These are phyloP conservation scores for Dysmachus trigonus DNA, from an alignment of 2,888 invertebrate genomes.

Conservation along the genomic window DNA sequence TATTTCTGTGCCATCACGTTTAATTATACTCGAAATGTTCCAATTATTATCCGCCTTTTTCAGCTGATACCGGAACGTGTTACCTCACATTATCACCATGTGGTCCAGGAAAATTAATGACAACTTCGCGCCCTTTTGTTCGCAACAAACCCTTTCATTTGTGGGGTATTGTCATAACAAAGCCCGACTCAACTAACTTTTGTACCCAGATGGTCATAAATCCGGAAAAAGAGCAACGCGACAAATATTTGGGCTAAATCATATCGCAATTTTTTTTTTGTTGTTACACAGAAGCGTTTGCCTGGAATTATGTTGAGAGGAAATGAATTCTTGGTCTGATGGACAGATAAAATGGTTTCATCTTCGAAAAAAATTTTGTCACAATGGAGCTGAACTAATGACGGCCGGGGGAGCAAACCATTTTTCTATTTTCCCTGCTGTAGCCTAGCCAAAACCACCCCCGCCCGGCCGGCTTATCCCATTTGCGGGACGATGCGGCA, in stretches of 20 bases:
- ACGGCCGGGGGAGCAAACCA: neutral
- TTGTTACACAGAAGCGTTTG: neutral
- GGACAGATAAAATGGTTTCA: slow-evolving; percentile 27
- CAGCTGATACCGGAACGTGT: neutral
- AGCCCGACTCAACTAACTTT: neutral
- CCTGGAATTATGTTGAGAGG: neutral
- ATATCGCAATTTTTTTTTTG: neutral
- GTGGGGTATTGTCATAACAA: neutral
- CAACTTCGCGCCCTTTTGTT: neutral
- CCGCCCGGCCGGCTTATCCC: neutral
- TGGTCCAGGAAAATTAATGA: neutral
- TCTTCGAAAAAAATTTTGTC: neutral
- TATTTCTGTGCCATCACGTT: neutral
- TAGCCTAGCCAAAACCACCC: too few relatives aligned
- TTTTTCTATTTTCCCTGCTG: neutral
- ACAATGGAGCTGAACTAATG: slow-evolving; percentile 26
- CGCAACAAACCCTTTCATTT: neutral
- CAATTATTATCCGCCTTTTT: neutral
- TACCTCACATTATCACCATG: neutral
- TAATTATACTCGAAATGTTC: neutral
- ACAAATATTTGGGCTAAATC: neutral
- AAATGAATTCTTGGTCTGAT: neutral
- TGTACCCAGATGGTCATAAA: neutral
- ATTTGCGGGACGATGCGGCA: neutral
- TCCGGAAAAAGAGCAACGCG: neutral